Evolutionary conservation across 2,113 vertebrate species (phyloP), one percentile per base, ranked within the genome.

Genomic region (Mellivora capensis): DNA sequence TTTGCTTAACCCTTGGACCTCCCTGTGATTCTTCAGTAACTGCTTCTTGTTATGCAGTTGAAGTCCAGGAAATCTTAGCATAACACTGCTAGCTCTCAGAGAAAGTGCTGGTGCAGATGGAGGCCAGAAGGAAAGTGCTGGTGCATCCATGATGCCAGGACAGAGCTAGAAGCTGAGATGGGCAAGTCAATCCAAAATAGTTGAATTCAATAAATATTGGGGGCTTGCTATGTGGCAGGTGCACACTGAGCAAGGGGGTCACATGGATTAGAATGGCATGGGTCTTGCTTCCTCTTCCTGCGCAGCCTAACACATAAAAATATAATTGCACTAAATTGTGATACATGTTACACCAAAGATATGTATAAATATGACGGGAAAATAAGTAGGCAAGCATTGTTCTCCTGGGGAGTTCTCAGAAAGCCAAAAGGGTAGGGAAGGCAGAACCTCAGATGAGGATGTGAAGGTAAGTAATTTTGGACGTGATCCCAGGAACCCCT

Each of bases 1-100:
- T 93, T 91, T 83, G 54, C 79, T 86, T 98, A 91, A 87, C 86
- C 89, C 96, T 93, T 93, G 82, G 21, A 47, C 67, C 76, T 27
- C 49, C 91, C 47, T 54, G 49, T 94, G 76, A 94, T 94, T 94
- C 77, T 94, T 94, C 93, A 83, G 23, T 87, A 86, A 91, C 64
- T 96, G 18, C 42, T 95, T 62, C 72, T 88, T 54, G 37, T 23
- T 52, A 67, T 15, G 42, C 61, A 34, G 25, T 67, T 47, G 47
- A 93, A 93, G 54, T 86, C 52, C 77, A 89, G 54, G 21, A 47
- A 96, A 76, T 81, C 71, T 92, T 86, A 79, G 72, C 52, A 67
- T 92, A 80, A 44, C 29, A 15, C 29, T n/a, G 18, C 3, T 21
- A n/a, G 52, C 42, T 71, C 72, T 94, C 81, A 72, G 37, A 42